These are phyloP conservation scores for Syngnathus rostellatus DNA, from an alignment of 2,797 vertebrate species.

Conservation along the genomic window DNA sequence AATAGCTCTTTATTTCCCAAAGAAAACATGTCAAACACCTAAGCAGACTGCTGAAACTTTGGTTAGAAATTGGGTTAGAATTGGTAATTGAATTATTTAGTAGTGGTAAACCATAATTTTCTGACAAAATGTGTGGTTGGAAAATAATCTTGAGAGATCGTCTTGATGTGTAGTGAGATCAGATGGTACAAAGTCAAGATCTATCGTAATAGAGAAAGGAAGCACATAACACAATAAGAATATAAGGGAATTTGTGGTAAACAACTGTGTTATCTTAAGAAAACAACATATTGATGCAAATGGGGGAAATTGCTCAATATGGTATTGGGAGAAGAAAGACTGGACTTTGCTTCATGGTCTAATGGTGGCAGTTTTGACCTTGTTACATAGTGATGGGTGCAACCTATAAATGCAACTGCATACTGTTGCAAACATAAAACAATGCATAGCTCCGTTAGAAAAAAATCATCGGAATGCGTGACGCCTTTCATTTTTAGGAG, in stretches of 20 bases:
- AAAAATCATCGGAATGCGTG: not conserved
- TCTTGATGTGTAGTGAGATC: conserved; percentile 1
- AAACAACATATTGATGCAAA: conserved; percentile 2
- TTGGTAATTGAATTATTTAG: conserved; percentile 1
- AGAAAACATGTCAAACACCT: conserved; percentile 1
- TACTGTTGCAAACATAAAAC: not conserved
- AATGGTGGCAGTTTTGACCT: not conserved
- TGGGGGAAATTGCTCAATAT: no score
- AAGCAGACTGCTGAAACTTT: not conserved
- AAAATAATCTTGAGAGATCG: conserved; percentile 1
- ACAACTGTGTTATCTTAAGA: not conserved
- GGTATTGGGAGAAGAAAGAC: not conserved
- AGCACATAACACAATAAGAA: not conserved
- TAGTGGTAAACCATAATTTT: conserved; percentile 1
- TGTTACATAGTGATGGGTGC: not conserved
- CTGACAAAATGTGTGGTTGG: not conserved
- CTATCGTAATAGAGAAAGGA: not conserved
- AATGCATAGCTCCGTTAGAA: no score
- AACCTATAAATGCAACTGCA: not conserved
- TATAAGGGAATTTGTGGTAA: not conserved
- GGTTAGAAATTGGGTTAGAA: conserved; percentile 1
- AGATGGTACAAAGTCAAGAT: not conserved
- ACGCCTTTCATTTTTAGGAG: not conserved
- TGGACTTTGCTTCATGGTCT: not conserved
- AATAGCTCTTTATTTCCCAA: not conserved